Conservation (phyloP, 2,888 invertebrate genomes). For the Ferdinandea cuprea region DNA sequence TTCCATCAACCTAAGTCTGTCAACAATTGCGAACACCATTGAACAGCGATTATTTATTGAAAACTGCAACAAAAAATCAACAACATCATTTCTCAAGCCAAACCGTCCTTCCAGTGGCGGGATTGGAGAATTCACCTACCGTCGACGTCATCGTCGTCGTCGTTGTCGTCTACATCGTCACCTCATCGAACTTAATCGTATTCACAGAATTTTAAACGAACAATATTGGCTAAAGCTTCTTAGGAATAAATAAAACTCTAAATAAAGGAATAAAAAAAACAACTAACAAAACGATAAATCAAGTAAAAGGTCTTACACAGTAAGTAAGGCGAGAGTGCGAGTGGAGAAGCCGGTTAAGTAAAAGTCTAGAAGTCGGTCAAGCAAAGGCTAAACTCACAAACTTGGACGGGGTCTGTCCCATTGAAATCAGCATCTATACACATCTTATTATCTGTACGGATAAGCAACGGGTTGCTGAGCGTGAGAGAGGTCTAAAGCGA, state of each 20-base stretch:
- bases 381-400: constrained; percentile 22
- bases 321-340: constrained; percentile 1
- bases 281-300: constrained; percentile 37
- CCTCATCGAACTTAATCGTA: constrained; percentile 49
- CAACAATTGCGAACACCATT: constrained; percentile 39
- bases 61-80: constrained; percentile 13
- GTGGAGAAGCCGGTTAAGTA: neutral
- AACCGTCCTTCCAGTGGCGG: constrained; percentile 24
- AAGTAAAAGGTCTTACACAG: constrained; percentile 29
- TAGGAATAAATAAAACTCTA: constrained; percentile 25
- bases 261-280: constrained; percentile 24
- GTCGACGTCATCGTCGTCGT: constrained; percentile 26
- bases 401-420: neutral
- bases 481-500: constrained; percentile 8
- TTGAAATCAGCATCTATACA: neutral
- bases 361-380: constrained; percentile 49
- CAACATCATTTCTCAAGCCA: constrained; percentile 37
- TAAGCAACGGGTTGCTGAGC: neutral
- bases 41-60: constrained; percentile 47
- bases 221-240: constrained; percentile 30
- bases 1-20: constrained; percentile 27
- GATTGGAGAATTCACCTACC: constrained; percentile 33
- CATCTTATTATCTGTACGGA: constrained; percentile 5
- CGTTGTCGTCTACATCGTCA: constrained; percentile 30
- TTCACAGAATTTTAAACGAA: constrained; percentile 44